These are phyloP conservation scores for Acanthurus leucopareius DNA, from an alignment of 2,797 vertebrate species.

Conservation along the genomic window DNA sequence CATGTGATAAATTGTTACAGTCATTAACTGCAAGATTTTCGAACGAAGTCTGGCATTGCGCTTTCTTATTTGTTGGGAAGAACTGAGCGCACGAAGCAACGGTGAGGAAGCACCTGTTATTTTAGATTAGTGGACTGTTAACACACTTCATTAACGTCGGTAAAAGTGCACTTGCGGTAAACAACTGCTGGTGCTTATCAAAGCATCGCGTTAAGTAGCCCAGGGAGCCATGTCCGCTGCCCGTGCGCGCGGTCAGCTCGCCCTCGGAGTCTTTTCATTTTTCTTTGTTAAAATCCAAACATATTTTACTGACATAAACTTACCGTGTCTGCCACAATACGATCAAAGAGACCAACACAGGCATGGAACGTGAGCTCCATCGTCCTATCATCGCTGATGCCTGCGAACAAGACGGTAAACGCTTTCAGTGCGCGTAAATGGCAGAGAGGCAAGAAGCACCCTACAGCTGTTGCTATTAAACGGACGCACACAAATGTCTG, in stretches of 20 bases:
- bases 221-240: neutral
- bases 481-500: neutral
- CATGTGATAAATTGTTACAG: no score
- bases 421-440: slow-evolving; percentile 20
- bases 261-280: no score
- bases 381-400: slow-evolving; percentile 61
- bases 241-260: neutral
- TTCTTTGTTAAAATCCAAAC: no score
- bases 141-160: no score
- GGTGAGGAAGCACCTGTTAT: no score
- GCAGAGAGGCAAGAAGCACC: neutral
- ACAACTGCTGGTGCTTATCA: neutral
- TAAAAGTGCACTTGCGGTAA: neutral
- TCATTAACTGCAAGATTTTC: neutral
- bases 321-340: slow-evolving; percentile 57
- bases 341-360: slow-evolving; percentile 40
- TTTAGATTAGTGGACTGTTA: no score
- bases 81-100: neutral
- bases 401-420: slow-evolving; percentile 25
- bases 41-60: neutral
- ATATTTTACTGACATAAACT: slow-evolving; percentile 20
- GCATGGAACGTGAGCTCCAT: slow-evolving; percentile 18
- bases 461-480: slow-evolving; percentile 1
- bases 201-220: neutral
- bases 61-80: neutral